Base-by-base conservation (phyloP, 2,888 invertebrate genomes). In the Euzophera pinguis region DNA sequence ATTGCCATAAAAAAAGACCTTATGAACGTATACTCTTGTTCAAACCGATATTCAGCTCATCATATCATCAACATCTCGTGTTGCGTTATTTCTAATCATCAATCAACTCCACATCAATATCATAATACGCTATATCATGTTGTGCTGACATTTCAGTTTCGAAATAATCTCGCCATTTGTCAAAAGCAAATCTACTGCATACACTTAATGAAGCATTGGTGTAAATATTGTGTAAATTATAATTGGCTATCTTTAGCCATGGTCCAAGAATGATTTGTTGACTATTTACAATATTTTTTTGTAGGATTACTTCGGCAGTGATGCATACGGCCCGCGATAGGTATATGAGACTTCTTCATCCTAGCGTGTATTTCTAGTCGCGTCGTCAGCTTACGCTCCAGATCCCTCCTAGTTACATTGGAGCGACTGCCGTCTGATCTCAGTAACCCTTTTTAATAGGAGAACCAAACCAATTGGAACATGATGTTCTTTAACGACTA, bases 41-140 rank as follows among this genome's bases (percentile, higher is more conserved):
- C 22, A 22, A 5, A 22, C 22, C 22, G 22, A 2, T n/a, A n/a
- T 3, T 22, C 22, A 22, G 22, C 5, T 5, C 5, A 5, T 22
- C 10, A 14, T 51, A 37, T 43, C 13, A 38, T 38, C 22, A 22
- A 22, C 22, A 43, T 59, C 72, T 81, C 29, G 9, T 12, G 45
- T 45, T 81, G 73, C 79, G 67, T 70, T 75, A 76, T 63, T 69
- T 71, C 68, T 62, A 74, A 74, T 74, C 78, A 81, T 81, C 67
- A 82, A 82, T 82, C 78, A 82, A 75, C 58, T 57, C 48, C 60
- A 62, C 62, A 67, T 62, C 60, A 61, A 64, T 59, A 62, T 65
- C 59, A 63, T 56, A 53, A 48, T 54, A 49, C 45, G 34, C 45
- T 32, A 37, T 37, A 49, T 53, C 45, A 35, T 51, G 37, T 50